A percentile compares a stretch with the other conserved stretches of the same genome.
Conservation (phyloP, 2,113 vertebrate species). For the Probosciger aterrimus region DNA sequence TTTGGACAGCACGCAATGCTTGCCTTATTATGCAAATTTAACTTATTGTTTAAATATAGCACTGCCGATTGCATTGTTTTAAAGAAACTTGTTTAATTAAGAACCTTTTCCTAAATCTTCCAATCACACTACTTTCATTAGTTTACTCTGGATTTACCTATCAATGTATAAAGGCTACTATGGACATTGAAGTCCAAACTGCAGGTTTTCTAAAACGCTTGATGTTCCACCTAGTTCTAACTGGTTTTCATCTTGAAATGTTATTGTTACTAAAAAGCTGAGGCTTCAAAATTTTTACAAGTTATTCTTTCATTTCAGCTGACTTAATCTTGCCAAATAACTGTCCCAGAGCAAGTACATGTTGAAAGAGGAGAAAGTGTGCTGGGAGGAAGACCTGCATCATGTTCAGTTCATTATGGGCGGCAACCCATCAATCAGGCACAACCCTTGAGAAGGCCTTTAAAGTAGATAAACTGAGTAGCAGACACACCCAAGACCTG, state of each 20-base stretch:
- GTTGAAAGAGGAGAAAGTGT: conserved; percentile 47
- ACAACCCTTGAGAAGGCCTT: neutral
- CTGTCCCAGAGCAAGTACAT: conserved; percentile 9
- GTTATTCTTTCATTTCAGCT: conserved; percentile 8
- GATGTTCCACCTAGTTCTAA: neutral
- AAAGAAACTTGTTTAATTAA: neutral
- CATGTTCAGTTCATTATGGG: conserved; percentile 20
- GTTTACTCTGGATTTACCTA: neutral
- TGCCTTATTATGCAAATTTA: neutral
- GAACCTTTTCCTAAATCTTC: neutral
- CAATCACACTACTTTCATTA: neutral
- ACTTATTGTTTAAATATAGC: neutral
- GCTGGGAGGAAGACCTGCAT: neutral
- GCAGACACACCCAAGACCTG: conserved; percentile 28
- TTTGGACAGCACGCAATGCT: neutral
- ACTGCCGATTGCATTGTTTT: neutral
- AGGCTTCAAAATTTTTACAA: conserved; percentile 9
- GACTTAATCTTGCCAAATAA: conserved; percentile 21
- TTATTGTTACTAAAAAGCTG: neutral
- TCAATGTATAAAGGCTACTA: neutral
- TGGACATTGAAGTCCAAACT: neutral
- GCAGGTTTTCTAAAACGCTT: neutral
- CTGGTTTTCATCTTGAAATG: neutral
- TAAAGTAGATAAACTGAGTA: neutral
- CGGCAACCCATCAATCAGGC: conserved; percentile 4